Evolutionary conservation across 2,113 vertebrate genomes (phyloP), one percentile per base, ranked within the genome.

Genomic region (Otus sunia): DNA sequence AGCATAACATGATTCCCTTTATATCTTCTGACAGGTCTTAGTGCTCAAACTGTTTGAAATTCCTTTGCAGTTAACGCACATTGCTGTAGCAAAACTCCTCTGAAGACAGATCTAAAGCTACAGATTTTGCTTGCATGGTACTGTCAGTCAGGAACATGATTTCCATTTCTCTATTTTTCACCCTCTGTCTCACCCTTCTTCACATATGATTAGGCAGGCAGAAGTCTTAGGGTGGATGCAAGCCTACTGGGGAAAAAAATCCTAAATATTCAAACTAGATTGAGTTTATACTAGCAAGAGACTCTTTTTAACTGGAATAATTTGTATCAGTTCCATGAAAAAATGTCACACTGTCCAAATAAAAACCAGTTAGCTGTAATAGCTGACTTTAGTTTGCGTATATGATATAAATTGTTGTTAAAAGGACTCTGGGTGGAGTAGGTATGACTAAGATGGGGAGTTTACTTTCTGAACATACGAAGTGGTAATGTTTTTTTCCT

Each of bases 71-170:
- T 87, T 94, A 94, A 41, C 3, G 0, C 73, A 43, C 37, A 8
- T 45, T 66, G 73, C 91, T 85, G 39, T 79, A 92, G 84, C 74
- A 89, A 50, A 95, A 74, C 69, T 94, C 39, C 27, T 89, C 88
- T 92, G 94, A 87, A 94, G 91, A 67, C 64, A 92, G 47, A 92
- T 94, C 86, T 94, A 72, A 96, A 90, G 86, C 84, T 91, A 83
- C 90, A 97, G 89, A 95, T 92, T 95, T 95, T 94, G 86, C 94
- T 92, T 92, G 91, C 62, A 21, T 94, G 63, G 45, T 95, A 53
- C 84, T 96, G 95, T 94, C 95, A 94, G 85, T 96, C 82, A 96
- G 82, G 75, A 96, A 43, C 47, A 83, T 36, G 71, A 90, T 93
- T 96, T 93, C 92, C 85, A 80, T 88, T 91, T 95, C 66, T 92